phyloP scores from a whole-genome alignment of 2,888 invertebrate species.

The Hecatera dysodea region DNA sequence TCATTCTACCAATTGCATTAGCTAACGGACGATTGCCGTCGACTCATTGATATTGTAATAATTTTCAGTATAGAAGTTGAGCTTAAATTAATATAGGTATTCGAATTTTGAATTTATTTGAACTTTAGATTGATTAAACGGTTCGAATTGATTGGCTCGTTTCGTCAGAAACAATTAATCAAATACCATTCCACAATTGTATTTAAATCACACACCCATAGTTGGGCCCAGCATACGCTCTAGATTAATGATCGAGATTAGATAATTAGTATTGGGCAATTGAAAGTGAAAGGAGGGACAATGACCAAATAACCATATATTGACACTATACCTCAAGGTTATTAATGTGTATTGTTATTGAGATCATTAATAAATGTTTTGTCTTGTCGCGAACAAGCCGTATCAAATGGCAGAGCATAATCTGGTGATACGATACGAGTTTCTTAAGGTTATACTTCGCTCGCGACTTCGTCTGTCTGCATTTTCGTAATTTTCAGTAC shows the following conservation, averaged over 20 bases:
- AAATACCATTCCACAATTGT: not conserved
- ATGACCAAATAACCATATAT: conserved; percentile 74
- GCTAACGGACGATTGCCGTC: no score
- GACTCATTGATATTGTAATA: no score
- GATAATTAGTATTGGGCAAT: conserved; percentile 79
- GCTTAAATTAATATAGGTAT: no score
- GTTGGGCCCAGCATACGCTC: conserved; percentile 68
- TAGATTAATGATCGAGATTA: conserved; percentile 81
- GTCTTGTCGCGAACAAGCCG: not conserved
- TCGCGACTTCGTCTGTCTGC: no score
- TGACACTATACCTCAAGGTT: conserved; percentile 65
- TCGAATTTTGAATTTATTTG: no score
- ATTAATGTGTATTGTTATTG: conserved; percentile 51
- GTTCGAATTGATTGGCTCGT: not conserved
- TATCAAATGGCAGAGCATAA: not conserved
- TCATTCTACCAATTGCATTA: no score
- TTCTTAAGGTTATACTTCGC: no score
- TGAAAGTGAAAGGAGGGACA: conserved; percentile 81
- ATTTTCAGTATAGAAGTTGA: no score
- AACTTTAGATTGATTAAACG: not conserved
- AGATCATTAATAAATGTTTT: conserved; percentile 52
- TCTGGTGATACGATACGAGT: conserved; percentile 1
- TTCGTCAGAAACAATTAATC: not conserved
- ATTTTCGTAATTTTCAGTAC: no score
- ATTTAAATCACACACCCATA: conserved; percentile 21